These are phyloP conservation scores for Oscheius sp. DNA, from an alignment of 2,888 invertebrate species.

Conservation along the genomic window DNA sequence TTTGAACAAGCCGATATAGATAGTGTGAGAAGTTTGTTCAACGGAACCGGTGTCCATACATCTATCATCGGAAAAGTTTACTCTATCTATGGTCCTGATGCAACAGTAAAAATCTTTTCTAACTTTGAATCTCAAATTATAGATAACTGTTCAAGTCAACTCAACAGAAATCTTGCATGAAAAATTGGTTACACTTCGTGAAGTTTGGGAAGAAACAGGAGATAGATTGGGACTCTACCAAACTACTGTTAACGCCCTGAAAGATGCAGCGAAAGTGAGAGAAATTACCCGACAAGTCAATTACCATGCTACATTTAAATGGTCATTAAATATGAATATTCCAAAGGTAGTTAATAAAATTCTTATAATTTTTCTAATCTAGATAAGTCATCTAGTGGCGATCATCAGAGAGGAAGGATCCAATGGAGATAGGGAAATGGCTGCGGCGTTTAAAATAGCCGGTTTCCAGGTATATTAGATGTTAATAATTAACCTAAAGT, in stretches of 20 bases:
- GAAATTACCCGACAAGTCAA: constrained; percentile 19
- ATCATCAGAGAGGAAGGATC: constrained; percentile 94
- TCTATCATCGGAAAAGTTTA: constrained; percentile 66
- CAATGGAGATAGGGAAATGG: constrained; percentile 97
- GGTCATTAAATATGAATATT: constrained; percentile 31
- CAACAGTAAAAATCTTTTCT: constrained; percentile 36
- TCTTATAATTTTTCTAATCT: neutral
- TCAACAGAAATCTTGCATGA: constrained; percentile 77
- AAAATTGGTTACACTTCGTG: constrained; percentile 79
- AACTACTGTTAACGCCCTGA: constrained; percentile 82
- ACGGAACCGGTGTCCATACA: constrained; percentile 57
- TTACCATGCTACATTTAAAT: constrained; percentile 35
- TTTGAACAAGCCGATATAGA: constrained; percentile 59
- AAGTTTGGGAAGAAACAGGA: constrained; percentile 94
- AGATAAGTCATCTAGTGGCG: constrained; percentile 77
- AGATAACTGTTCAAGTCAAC: constrained; percentile 77
- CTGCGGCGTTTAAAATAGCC: constrained; percentile 84
- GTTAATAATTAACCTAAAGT: neutral
- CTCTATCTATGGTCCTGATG: constrained; percentile 52
- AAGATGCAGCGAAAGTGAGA: constrained; percentile 78
- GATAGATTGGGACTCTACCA: constrained; percentile 87
- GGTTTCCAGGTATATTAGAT: constrained; percentile 77
- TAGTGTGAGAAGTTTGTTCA: constrained; percentile 39
- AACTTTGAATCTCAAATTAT: constrained; percentile 8
- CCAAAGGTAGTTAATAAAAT: neutral